Conservation (phyloP, 2,888 invertebrate genomes). For the Synanthedon tipuliformis region DNA sequence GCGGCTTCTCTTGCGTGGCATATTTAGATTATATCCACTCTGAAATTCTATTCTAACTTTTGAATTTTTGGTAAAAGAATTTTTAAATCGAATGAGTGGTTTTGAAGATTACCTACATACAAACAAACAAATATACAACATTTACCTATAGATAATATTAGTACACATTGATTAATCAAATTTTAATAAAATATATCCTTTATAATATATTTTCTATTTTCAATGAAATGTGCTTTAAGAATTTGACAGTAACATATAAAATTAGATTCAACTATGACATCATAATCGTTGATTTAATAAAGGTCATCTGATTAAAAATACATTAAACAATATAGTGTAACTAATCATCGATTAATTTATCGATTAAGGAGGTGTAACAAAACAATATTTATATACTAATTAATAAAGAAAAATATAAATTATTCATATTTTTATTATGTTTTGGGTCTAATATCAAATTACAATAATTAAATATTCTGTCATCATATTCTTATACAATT, state of each 20-base stretch:
- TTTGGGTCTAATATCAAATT: not conserved
- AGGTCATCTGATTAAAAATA: not conserved
- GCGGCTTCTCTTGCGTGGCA: no score
- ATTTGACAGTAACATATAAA: not conserved
- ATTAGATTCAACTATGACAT: not conserved
- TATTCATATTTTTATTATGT: slow-evolving; percentile 8
- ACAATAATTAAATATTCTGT: not conserved
- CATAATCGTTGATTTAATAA: not conserved
- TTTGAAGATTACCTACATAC: no score
- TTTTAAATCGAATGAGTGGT: no score
- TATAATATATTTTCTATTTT: no score
- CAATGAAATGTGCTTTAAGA: no score
- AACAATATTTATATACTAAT: slow-evolving; percentile 2
- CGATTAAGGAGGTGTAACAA: not conserved
- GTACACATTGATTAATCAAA: no score
- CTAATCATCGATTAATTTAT: not conserved
- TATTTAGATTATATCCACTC: no score
- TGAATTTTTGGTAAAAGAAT: no score
- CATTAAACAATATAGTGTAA: not conserved
- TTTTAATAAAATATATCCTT: no score
- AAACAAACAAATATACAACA: no score
- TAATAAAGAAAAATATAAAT: slow-evolving; percentile 5
- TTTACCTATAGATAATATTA: no score
- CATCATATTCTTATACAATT: not conserved
- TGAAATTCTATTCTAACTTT: no score